Conservation (phyloP, 1,140 invertebrate species). For the Drosophila pseudoobscura region DNA sequence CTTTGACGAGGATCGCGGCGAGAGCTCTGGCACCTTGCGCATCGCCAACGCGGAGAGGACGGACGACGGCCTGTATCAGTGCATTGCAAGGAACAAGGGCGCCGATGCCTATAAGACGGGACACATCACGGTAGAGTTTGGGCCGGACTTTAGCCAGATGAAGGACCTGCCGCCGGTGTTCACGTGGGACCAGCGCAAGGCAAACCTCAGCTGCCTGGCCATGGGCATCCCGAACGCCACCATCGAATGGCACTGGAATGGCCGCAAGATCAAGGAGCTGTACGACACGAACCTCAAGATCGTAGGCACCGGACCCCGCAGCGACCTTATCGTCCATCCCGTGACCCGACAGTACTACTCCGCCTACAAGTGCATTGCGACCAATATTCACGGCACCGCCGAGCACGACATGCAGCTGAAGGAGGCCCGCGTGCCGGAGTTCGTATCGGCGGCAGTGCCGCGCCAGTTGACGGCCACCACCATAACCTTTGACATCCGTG, state of each 20-base stretch:
- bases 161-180: slow-evolving; percentile 88
- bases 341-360: slow-evolving; percentile 87
- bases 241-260: slow-evolving; percentile 90
- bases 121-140: slow-evolving; percentile 93
- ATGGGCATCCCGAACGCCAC: slow-evolving; percentile 92
- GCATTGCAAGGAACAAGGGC: slow-evolving; percentile 92
- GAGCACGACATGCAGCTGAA: slow-evolving; percentile 88
- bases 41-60: slow-evolving; percentile 86
- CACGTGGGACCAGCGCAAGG: slow-evolving; percentile 91
- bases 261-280: slow-evolving; percentile 84
- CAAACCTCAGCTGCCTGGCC: slow-evolving; percentile 94
- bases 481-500: slow-evolving; percentile 90
- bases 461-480: slow-evolving; percentile 91
- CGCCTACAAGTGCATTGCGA: slow-evolving; percentile 92
- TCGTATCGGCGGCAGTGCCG: slow-evolving; percentile 85
- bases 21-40: slow-evolving; percentile 87
- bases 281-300: slow-evolving; percentile 86
- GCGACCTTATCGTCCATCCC: slow-evolving; percentile 88
- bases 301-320: slow-evolving; percentile 87
- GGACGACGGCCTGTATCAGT: slow-evolving; percentile 95
- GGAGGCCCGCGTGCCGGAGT: slow-evolving; percentile 87
- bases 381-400: slow-evolving; percentile 89
- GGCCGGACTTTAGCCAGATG: slow-evolving; percentile 91
- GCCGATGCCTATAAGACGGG: slow-evolving; percentile 89
- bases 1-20: slow-evolving; percentile 85